A percentile compares a stretch with the other conserved stretches of the same genome.
Evolutionary conservation across 2,797 vertebrate genomes (phyloP).

Genomic region (Bradypodion ventrale): DNA sequence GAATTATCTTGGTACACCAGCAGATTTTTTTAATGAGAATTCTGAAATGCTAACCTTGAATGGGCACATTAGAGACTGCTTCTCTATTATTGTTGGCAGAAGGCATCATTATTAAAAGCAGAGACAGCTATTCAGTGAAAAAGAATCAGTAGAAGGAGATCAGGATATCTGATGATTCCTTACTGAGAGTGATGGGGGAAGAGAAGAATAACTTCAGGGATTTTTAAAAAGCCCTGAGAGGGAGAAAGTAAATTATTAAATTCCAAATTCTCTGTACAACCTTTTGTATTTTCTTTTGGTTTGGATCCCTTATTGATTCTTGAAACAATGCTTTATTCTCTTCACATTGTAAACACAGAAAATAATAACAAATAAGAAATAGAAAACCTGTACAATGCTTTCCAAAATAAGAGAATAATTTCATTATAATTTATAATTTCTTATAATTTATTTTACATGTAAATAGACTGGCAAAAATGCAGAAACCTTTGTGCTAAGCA

Average conservation of each 20-base stretch:
- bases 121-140: conserved; percentile 22
- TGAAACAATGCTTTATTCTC: not conserved
- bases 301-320: not conserved
- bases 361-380: not conserved
- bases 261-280: not conserved
- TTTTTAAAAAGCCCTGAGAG: conserved; percentile 11
- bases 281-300: not conserved
- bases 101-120: conserved; percentile 46
- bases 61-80: conserved; percentile 26
- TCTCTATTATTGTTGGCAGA: conserved; percentile 1
- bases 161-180: conserved; percentile 6
- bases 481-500: not conserved
- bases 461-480: not conserved
- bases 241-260: not conserved
- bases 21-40: conserved; percentile 67
- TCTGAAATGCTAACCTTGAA: conserved; percentile 65
- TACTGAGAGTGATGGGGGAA: no score
- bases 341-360: not conserved
- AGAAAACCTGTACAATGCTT: no score
- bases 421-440: no score
- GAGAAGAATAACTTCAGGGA: not conserved
- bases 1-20: conserved; percentile 61
- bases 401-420: not conserved
- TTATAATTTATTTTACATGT: not conserved
- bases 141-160: not conserved